Evolutionary conservation across 2,888 invertebrate genomes (phyloP), one percentile per base, ranked within the genome.

Genomic region (Tridacna crocea): DNA sequence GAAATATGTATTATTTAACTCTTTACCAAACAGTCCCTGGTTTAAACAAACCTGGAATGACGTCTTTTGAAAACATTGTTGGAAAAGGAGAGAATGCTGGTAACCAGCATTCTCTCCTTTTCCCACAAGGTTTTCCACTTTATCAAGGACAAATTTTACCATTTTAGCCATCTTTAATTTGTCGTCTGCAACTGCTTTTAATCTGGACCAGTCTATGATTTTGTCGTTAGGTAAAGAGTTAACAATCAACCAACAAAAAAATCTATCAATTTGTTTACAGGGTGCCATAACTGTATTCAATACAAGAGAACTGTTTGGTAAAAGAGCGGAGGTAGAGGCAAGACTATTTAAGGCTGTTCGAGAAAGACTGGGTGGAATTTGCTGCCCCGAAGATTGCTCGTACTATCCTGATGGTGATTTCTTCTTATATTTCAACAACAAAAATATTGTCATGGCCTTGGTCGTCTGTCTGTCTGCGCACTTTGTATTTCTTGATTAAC

Each of bases 311-410:
- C 85, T 86, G 63, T 86, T 92, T 55, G 63, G 72, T 12, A 77
- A 88, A 61, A 82, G 92, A 11, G 76, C 73, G 10, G 76, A 75
- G 13, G 80, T 92, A 11, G 91, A 92, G 76, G 72, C 74, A 6
- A 84, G 74, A 0, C 80, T 92, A 72, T 92, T 88, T 76, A 87
- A 87, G 60, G 90, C 88, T 27, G 84, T 92, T 12, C 80, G 91
- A 65, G 88, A 90, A 47, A 80, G 90, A n/a, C 89, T 92, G 1
- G 91, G 91, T 11, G 92, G 92, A 2, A 86, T 68, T 12, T 92
- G 92, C 73, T 92, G 92, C 82, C 78, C 83, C 4, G 74, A 60
- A 47, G 66, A 78, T 24, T 78, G 73, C 36, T 51, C 61, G 15
- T 72, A 47, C 63, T 68, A 36, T 36, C 26, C 47, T n/a, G 48